Evolutionary conservation across 1,140 invertebrate genomes (phyloP).

Genomic region (Cylas formicarius): DNA sequence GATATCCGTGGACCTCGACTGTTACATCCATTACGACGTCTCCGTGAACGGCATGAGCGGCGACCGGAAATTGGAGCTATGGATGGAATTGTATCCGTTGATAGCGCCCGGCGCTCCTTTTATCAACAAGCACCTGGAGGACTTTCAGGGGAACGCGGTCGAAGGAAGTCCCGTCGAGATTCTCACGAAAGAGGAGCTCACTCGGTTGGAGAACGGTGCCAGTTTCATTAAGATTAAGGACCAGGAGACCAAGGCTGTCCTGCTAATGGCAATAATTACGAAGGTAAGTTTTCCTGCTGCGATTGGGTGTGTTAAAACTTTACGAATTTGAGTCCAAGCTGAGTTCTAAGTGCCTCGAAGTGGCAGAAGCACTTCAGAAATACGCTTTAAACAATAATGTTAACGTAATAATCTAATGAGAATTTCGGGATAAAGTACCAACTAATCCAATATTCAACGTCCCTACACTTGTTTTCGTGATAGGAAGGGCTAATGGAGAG

Average conservation of each 20-base stretch:
- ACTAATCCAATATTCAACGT: no score
- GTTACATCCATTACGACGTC: conserved; percentile 78
- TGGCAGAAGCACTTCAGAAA: neutral
- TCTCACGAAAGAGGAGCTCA: conserved; percentile 51
- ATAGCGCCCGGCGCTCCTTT: conserved; percentile 58
- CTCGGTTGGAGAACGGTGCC: conserved; percentile 52
- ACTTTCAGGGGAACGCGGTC: conserved; percentile 50
- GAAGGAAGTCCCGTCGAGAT: conserved; percentile 56
- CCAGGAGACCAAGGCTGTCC: conserved; percentile 39
- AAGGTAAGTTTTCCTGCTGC: conserved; percentile 35
- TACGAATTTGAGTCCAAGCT: no score
- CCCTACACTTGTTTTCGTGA: no score
- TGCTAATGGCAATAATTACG: conserved; percentile 48
- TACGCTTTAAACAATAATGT: no score
- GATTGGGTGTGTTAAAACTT: no score
- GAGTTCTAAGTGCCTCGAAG: conserved; percentile 2
- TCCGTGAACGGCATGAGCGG: conserved; percentile 36
- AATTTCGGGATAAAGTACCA: no score
- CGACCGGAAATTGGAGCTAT: conserved; percentile 47
- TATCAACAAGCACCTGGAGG: conserved; percentile 52
- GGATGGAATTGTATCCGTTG: conserved; percentile 57
- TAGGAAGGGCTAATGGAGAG: no score
- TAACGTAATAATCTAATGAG: no score
- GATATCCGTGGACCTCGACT: conserved; percentile 73
- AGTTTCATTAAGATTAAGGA: conserved; percentile 53